Evolutionary conservation across 2,797 vertebrate genomes (phyloP), one percentile per base, ranked within the genome.

Genomic region (Argentina silus): DNA sequence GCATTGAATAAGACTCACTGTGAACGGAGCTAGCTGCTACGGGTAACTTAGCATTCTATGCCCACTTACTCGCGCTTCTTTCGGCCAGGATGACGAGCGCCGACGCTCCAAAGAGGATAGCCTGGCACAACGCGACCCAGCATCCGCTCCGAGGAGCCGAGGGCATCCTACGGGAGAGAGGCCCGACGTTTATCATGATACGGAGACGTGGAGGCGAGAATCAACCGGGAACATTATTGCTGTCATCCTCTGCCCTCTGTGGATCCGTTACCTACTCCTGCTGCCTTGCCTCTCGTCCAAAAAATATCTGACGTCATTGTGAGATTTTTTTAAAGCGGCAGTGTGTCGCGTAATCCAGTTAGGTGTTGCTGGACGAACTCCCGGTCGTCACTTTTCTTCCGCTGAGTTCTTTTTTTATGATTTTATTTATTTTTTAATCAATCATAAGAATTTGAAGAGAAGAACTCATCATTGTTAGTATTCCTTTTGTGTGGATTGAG

Each of bases 51-150:
- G 42, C 23, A 27, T 50, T 59, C 27, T 53, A 19, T 74, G 78
- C 76, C 81, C 84, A 95, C 94, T 95, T 92, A 95, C 94, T 90
- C 81, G 92, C 86, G 83, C 77, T 90, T 89, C 94, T 87, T 79
- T 95, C 94, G 78, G 91, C 93, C 82, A 92, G 83, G 72, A 94
- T 92, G 7, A 95, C 87, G 79, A 95, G 87, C 82, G 90, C 93
- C 75, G 94, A 93, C 80, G 64, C 90, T 67, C 87, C 91, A 81
- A 94, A 85, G 72, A 95, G 92, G 21, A 78, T 66, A 81, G 92
- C 90, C 83, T 94, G 93, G 87, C 93, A 95, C 86, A 91, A 89
- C 21, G 91, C 92, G 27, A 89, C 83, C 92, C 93, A 92, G 85
- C 93, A 91, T 10, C 87, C 86, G 78, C 90, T 89, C 86, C 90